phyloP scores from a whole-genome alignment of 1,140 invertebrate species.

The Drosophila kepulauana region DNA sequence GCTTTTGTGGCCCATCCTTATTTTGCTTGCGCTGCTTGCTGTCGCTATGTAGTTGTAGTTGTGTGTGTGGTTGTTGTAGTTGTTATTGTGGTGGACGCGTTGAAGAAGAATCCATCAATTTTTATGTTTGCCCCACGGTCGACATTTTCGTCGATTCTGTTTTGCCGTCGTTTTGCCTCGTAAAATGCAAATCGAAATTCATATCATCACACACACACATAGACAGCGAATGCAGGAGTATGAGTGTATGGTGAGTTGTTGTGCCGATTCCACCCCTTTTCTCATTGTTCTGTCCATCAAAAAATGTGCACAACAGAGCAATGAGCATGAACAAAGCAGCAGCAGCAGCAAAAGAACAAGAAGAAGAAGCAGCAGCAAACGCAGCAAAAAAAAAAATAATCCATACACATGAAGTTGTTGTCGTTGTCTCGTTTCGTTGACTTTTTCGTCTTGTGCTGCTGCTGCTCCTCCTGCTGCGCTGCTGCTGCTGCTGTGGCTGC shows the following conservation, averaged over 20 bases:
- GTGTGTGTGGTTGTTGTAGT: conserved; percentile 11
- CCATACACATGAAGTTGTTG: conserved; percentile 60
- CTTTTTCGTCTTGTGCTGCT: conserved; percentile 64
- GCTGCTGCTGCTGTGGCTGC: conserved; percentile 15
- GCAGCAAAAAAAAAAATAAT: conserved; percentile 27
- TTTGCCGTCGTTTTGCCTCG: conserved; percentile 56
- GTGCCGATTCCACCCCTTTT: conserved; percentile 81
- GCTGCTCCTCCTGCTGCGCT: conserved; percentile 43
- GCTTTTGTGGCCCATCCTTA: conserved; percentile 22
- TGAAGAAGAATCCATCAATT: conserved; percentile 84
- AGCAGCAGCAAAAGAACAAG: conserved; percentile 17
- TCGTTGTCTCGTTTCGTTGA: conserved; percentile 63
- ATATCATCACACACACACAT: conserved; percentile 48
- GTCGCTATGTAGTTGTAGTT: conserved; percentile 2
- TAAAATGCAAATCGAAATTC: conserved; percentile 84
- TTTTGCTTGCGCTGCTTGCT: conserved; percentile 27
- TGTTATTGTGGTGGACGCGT: conserved; percentile 55
- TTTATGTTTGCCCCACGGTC: conserved; percentile 75
- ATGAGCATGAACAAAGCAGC: conserved; percentile 19
- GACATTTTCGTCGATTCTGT: conserved; percentile 79
- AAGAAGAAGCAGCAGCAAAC: conserved; percentile 30
- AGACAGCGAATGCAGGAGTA: conserved; percentile 29
- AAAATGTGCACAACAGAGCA: conserved; percentile 49
- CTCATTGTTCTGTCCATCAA: conserved; percentile 84
- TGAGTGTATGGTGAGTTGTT: conserved; percentile 36